These are phyloP conservation scores for Drosophila diplacantha DNA, from an alignment of 2,888 invertebrate genomes.

Conservation along the genomic window DNA sequence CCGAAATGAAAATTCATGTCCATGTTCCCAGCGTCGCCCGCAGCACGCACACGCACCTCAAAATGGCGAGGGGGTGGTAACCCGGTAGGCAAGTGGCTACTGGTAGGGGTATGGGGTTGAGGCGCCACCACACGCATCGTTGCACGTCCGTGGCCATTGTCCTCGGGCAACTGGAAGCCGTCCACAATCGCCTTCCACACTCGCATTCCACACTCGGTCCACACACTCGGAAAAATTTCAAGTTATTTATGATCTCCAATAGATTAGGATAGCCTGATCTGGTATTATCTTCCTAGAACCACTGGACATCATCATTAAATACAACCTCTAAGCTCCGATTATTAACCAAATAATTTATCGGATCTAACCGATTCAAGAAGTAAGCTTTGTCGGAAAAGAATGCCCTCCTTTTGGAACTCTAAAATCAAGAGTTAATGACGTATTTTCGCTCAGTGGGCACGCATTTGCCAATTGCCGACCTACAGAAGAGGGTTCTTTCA, in stretches of 20 bases:
- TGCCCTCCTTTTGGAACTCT: not conserved
- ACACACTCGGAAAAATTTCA: conserved; percentile 1
- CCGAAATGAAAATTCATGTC: conserved; percentile 56
- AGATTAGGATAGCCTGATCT: not conserved
- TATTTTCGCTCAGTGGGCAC: conserved; percentile 33
- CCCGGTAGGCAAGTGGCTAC: not conserved
- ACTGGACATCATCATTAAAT: not conserved
- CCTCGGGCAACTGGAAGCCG: conserved; percentile 51
- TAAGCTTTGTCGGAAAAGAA: too few relatives aligned
- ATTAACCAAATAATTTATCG: not conserved
- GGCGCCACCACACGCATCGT: conserved; percentile 58
- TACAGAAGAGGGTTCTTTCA: conserved; percentile 43
- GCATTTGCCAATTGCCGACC: conserved; percentile 70
- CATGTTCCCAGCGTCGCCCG: conserved; percentile 62
- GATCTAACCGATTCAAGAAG: not conserved
- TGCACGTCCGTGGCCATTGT: conserved; percentile 68
- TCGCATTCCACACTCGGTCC: conserved; percentile 15
- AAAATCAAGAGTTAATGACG: not conserved
- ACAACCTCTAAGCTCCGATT: too few relatives aligned
- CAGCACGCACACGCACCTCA: conserved; percentile 72
- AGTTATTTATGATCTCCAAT: not conserved
- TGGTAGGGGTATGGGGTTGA: conserved; percentile 7
- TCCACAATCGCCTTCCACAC: conserved; percentile 31
- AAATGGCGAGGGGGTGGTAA: conserved; percentile 49
- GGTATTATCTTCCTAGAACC: not conserved